Conservation (phyloP, 1,140 invertebrate species). For the Cherax quadricarinatus region DNA sequence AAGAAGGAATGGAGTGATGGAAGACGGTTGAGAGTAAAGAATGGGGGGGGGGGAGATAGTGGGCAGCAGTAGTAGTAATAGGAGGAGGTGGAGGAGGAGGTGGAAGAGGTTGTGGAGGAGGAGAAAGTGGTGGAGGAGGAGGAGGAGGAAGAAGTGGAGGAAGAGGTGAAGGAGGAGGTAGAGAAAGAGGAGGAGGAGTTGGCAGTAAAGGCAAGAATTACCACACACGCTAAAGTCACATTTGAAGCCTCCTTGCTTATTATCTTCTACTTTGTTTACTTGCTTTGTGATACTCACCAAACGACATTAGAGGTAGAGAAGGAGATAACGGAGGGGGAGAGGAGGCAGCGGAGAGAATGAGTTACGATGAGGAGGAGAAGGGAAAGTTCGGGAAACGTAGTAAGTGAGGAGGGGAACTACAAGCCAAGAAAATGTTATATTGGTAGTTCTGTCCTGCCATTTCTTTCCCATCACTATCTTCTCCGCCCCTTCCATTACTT, state of each 20-base stretch:
- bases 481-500: too few species aligned
- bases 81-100: not conserved
- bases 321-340: not conserved
- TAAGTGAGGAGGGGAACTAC: too few species aligned
- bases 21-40: too few species aligned
- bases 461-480: too few species aligned
- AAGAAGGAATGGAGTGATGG: not conserved
- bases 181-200: not conserved
- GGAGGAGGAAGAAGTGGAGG: not conserved
- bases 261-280: not conserved
- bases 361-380: not conserved
- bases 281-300: not conserved
- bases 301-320: not conserved
- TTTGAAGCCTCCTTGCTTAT: slow-evolving; percentile 24
- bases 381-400: not conserved
- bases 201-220: not conserved
- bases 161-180: slow-evolving; percentile 12
- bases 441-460: too few species aligned
- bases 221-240: slow-evolving; percentile 26
- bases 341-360: not conserved
- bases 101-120: not conserved
- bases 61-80: too few species aligned
- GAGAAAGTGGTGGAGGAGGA: not conserved
- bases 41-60: too few species aligned
- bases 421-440: too few species aligned